These are phyloP conservation scores for Esox masquinongy DNA, from an alignment of 2,797 vertebrate genomes.

Conservation along the genomic window DNA sequence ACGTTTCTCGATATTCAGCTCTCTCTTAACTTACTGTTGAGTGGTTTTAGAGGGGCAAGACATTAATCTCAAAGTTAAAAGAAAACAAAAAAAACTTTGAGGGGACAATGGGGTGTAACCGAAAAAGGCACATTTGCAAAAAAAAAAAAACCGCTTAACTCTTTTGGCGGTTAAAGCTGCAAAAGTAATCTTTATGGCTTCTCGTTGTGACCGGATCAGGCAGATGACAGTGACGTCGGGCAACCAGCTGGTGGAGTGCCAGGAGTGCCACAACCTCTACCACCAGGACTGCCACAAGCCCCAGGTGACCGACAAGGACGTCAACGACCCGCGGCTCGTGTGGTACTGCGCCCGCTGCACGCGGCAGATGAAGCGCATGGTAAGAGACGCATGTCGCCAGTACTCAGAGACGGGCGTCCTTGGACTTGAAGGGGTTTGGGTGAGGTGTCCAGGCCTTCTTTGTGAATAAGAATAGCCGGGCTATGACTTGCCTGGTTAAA, in stretches of 20 bases:
- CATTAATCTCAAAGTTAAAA: no score
- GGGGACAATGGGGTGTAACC: no score
- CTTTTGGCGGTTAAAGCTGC: no score
- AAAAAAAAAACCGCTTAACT: no score
- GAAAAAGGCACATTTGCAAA: no score
- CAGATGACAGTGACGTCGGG: slow-evolving; percentile 97
- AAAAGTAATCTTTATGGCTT: neutral
- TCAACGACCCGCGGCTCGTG: slow-evolving; percentile 94
- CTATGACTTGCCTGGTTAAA: no score
- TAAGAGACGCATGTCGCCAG: slow-evolving; percentile 61
- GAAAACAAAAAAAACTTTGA: no score
- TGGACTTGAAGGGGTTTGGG: neutral
- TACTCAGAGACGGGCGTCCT: neutral
- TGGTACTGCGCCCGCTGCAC: slow-evolving; percentile 99
- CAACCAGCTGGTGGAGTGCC: slow-evolving; percentile 97
- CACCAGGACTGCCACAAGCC: slow-evolving; percentile 99
- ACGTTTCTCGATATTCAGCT: no score
- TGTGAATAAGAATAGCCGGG: neutral
- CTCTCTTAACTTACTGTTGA: no score
- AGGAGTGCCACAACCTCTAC: slow-evolving; percentile 98
- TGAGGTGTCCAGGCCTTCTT: neutral
- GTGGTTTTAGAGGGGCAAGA: no score
- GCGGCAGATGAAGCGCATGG: slow-evolving; percentile 98
- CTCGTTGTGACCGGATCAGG: slow-evolving; percentile 59
- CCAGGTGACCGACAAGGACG: slow-evolving; percentile 97